Evolutionary conservation across 2,888 invertebrate genomes (phyloP), one percentile per base, ranked within the genome.

Genomic region (Himalopsyche kuldschensis): DNA sequence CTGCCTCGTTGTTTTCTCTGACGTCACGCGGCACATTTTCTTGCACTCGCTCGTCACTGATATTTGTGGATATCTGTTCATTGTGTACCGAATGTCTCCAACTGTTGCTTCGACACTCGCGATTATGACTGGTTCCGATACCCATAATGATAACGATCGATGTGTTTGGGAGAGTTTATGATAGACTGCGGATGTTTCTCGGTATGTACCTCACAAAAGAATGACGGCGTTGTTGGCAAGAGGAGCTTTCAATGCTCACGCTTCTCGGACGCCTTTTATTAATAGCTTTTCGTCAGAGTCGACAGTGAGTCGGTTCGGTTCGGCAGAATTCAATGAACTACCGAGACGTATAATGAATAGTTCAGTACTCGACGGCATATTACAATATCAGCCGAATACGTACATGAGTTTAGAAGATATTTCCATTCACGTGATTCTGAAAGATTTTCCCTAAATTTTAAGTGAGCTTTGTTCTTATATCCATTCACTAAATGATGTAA

Each of bases 201-300:
- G 24, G 48, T 79, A 48, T 55, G 46, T 77, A 35, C 75, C 30
- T 77, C 82, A 63, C 79, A 82, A 84, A 84, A 84, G 84, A 84
- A 81, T 41, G 78, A 79, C 55, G 55, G 20, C n/a, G 55, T 15
- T 20, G 55, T 55, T 20, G 76, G 55, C 32, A 48, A 69, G 30
- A n/a, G 41, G 15, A 24, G 63, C 24, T 24, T 55, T 63, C 63
- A 31, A 77, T n/a, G 80, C 83, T 46, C 31, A 41, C 55, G 79
- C 80, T 47, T 24, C 55, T 81, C 78, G 78, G n/a, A 55, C 55
- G 1, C 5, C 78, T 84, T 84, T 79, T 86, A 86, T 84, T 82
- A 78, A 86, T 86, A 86, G 84, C 78, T 84, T 83, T 55, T 83
- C 84, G 85, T 85, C 85, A 85, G 85, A 32, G 80, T 41, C 75